Evolutionary conservation across 2,888 invertebrate genomes (phyloP).

Genomic region (Metalampra italica): DNA sequence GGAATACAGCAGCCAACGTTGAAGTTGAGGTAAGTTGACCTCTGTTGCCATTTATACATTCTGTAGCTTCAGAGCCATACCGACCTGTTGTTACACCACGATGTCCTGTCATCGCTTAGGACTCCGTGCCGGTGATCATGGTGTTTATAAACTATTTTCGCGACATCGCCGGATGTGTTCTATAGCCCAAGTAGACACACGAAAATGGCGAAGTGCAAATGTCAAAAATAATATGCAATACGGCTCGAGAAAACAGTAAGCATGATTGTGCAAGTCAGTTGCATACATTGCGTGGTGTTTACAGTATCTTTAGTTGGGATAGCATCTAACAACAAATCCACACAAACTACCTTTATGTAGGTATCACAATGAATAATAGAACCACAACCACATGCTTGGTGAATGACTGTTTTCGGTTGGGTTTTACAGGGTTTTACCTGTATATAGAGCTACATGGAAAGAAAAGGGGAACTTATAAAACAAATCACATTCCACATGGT

Average conservation of each 20-base stretch:
- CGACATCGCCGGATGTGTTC: constrained; percentile 8
- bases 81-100: neutral
- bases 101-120: neutral
- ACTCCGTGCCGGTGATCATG: neutral
- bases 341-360: too few relatives aligned
- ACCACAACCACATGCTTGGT: too few relatives aligned
- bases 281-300: constrained; percentile 8
- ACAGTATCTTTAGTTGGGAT: neutral
- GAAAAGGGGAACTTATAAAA: too few relatives aligned
- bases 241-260: constrained; percentile 19
- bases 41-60: constrained; percentile 48
- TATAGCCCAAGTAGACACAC: constrained; percentile 27
- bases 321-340: too few relatives aligned
- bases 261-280: constrained; percentile 18
- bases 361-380: too few relatives aligned
- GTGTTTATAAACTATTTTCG: constrained; percentile 2
- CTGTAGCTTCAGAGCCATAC: constrained; percentile 17
- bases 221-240: constrained; percentile 42
- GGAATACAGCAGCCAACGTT: constrained; percentile 45
- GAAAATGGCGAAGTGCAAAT: constrained; percentile 52
- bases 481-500: too few relatives aligned
- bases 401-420: too few relatives aligned
- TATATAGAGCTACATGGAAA: too few relatives aligned
- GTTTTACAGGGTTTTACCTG: too few relatives aligned
- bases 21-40: constrained; percentile 70